Evolutionary conservation across 64 coral and sea anemone genomes (phyloP).

Genomic region (Dendrophyllia cribrosa): DNA sequence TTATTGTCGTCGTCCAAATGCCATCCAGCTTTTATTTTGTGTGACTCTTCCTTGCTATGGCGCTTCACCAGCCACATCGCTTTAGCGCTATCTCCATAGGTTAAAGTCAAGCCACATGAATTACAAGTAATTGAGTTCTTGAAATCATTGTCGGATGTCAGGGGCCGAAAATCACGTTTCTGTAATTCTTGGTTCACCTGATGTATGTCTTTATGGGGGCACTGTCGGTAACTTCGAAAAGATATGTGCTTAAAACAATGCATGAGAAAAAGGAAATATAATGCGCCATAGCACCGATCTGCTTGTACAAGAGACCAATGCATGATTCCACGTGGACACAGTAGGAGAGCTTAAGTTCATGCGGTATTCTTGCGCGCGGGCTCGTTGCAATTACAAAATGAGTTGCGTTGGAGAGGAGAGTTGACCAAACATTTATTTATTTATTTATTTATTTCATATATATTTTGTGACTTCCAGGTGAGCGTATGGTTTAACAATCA

Average conservation of each 20-base stretch:
- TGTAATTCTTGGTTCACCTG: not conserved
- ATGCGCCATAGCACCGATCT: not conserved
- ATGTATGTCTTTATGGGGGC: not conserved
- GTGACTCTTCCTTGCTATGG: not conserved
- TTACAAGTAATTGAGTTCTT: not conserved
- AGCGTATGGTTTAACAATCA: not conserved
- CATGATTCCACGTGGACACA: not conserved
- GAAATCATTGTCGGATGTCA: not conserved
- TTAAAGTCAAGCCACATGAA: conserved; percentile 1
- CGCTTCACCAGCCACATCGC: not conserved
- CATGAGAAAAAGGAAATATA: not conserved
- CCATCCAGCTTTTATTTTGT: conserved; percentile 10
- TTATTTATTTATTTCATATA: not conserved
- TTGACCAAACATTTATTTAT: not conserved
- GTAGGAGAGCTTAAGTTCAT: not conserved
- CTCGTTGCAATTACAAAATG: not conserved
- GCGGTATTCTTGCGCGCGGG: not conserved
- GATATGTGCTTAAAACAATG: not conserved
- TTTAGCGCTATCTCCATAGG: not conserved
- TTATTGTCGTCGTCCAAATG: not conserved
- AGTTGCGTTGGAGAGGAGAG: not conserved
- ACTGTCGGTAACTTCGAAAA: not conserved
- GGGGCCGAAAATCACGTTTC: not conserved
- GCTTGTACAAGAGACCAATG: not conserved
- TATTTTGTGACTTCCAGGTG: not conserved